Conservation (phyloP, 2,888 invertebrate species). For the Temnothorax rugatulus region DNA sequence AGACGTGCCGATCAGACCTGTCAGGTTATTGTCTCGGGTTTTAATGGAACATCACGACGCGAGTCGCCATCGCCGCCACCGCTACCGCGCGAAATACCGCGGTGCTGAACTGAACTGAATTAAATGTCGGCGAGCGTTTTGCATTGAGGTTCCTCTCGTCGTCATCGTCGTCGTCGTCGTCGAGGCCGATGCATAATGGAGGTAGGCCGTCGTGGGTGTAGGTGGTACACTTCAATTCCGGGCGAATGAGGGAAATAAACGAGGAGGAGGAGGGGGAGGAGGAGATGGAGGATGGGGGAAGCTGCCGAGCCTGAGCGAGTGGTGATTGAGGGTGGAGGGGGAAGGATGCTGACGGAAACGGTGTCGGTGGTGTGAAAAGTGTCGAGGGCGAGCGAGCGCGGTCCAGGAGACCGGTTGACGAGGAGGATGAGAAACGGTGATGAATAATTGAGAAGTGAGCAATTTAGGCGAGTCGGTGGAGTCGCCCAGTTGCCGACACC, state of each 20-base stretch:
- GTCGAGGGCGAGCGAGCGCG: conserved; percentile 23
- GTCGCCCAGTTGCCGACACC: conserved; percentile 61
- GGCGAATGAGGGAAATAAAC: conserved; percentile 52
- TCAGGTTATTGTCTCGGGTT: conserved; percentile 85
- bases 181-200: conserved; percentile 77
- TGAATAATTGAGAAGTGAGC: conserved; percentile 75
- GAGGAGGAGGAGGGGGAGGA: conserved; percentile 19
- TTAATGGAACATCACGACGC: conserved; percentile 83
- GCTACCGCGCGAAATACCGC: conserved; percentile 77
- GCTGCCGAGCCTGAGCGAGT: conserved; percentile 30
- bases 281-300: conserved; percentile 30
- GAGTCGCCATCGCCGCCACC: conserved; percentile 37
- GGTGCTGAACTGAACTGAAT: conserved; percentile 81
- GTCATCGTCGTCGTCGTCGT: conserved; percentile 58
- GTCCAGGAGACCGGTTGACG: conserved; percentile 43
- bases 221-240: conserved; percentile 74
- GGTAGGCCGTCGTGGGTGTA: conserved; percentile 73
- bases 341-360: conserved; percentile 40
- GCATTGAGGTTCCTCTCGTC: conserved; percentile 69
- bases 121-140: conserved; percentile 78
- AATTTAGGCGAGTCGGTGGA: conserved; percentile 70
- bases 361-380: conserved; percentile 43
- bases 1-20: conserved; percentile 84
- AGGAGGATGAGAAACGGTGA: conserved; percentile 50
- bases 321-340: conserved; percentile 33